Percentiles rank a stretch among this genome's conserved stretches.
These are phyloP conservation scores for Calosoma granatense DNA, from an alignment of 1,140 invertebrate species.

Conservation along the genomic window DNA sequence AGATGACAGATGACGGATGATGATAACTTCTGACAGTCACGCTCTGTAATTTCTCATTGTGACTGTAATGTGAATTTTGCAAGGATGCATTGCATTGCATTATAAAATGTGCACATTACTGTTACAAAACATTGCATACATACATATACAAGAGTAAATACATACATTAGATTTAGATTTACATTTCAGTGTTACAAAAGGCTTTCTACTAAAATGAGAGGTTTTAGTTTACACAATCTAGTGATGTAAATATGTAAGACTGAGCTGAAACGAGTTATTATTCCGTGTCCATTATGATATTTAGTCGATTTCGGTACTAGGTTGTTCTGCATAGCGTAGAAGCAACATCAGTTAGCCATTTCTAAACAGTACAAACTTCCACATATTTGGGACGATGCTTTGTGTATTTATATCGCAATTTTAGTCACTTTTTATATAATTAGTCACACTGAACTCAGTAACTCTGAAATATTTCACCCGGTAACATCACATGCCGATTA, in stretches of 20 bases:
- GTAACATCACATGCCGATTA: neutral
- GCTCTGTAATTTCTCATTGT: too few species aligned
- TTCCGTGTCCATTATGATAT: slow-evolving; percentile 5
- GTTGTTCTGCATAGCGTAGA: slow-evolving; percentile 5
- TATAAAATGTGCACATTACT: neutral
- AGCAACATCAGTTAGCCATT: slow-evolving; percentile 7
- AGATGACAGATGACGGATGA: too few species aligned
- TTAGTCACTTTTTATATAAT: slow-evolving; percentile 7
- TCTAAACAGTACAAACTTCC: slow-evolving; percentile 9
- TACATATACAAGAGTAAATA: too few species aligned
- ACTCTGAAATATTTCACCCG: neutral
- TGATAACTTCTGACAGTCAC: too few species aligned
- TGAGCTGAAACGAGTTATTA: slow-evolving; percentile 2
- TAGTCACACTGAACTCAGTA: neutral
- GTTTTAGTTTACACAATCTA: slow-evolving; percentile 4
- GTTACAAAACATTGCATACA: too few species aligned
- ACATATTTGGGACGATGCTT: neutral
- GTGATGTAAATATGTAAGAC: slow-evolving; percentile 9
- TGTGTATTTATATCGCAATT: neutral
- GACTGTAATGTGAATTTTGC: neutral
- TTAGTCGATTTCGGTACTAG: slow-evolving; percentile 6
- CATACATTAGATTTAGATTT: neutral
- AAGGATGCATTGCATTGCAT: neutral
- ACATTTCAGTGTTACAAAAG: slow-evolving; percentile 3
- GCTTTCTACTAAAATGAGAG: neutral